Percentiles rank a stretch among this genome's conserved stretches.
phyloP scores from a whole-genome alignment of 1,140 invertebrate species.

The Zaprionus lachaisei region DNA sequence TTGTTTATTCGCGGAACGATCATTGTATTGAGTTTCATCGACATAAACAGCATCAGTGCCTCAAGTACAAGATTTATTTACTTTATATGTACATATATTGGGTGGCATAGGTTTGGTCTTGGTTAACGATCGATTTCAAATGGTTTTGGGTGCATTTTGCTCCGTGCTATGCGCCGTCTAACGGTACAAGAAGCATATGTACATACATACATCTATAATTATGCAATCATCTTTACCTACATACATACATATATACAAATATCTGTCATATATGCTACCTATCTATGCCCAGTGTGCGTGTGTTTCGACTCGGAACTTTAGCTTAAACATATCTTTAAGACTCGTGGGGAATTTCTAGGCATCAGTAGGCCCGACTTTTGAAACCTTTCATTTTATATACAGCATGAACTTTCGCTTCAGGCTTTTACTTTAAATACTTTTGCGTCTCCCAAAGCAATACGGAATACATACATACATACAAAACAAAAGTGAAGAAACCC shows the following conservation, averaged over 20 bases:
- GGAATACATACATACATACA: neutral
- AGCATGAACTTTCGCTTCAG: constrained; percentile 32
- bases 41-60: constrained; percentile 1
- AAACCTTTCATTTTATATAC: constrained; percentile 6
- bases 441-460: neutral
- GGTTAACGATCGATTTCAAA: constrained; percentile 18
- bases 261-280: neutral
- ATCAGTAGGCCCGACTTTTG: neutral
- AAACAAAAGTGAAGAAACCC: neutral
- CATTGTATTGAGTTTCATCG: constrained; percentile 68
- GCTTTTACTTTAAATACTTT: constrained; percentile 3
- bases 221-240: neutral
- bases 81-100: constrained; percentile 8
- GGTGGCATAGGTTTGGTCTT: constrained; percentile 34
- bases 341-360: neutral
- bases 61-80: neutral
- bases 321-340: neutral
- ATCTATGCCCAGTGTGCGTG: neutral
- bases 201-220: neutral
- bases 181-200: neutral
- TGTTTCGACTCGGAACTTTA: neutral
- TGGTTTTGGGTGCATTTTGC: constrained; percentile 17
- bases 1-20: constrained; percentile 17
- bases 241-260: neutral
- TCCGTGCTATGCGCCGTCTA: neutral